These are phyloP conservation scores for Aegotheles bennettii DNA, from an alignment of 2,113 vertebrate species.

Conservation along the genomic window DNA sequence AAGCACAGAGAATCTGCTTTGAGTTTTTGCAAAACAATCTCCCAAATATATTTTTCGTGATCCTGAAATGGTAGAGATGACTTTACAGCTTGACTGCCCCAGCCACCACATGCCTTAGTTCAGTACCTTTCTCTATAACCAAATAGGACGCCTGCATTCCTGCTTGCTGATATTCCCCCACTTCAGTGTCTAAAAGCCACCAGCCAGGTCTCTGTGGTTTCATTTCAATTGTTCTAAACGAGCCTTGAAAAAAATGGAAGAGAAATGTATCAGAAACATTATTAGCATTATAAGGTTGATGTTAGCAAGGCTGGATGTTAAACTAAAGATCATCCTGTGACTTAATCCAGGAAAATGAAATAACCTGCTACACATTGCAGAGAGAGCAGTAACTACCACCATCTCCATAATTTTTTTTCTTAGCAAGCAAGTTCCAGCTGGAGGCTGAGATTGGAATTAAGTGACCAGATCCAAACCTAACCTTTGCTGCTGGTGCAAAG, in stretches of 20 bases:
- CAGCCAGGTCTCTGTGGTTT: slow-evolving; percentile 85
- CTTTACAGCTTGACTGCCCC: background rate
- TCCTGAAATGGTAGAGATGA: background rate
- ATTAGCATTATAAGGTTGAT: background rate
- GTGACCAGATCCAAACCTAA: background rate
- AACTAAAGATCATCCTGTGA: background rate
- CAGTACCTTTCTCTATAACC: slow-evolving; percentile 85
- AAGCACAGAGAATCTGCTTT: background rate
- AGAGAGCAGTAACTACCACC: background rate
- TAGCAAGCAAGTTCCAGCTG: background rate
- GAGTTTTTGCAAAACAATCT: background rate
- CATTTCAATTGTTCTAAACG: slow-evolving; percentile 92
- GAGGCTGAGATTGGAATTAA: background rate
- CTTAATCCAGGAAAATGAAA: background rate
- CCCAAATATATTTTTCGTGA: background rate
- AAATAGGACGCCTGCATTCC: slow-evolving; percentile 92
- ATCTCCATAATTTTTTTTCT: background rate
- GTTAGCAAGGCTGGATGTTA: background rate
- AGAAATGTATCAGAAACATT: background rate
- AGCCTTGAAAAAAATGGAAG: slow-evolving; percentile 72
- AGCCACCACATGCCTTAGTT: background rate
- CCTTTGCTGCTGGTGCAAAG: background rate
- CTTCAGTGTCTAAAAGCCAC: slow-evolving; percentile 90
- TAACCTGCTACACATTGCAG: background rate
- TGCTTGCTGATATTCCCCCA: slow-evolving; percentile 83